Evolutionary conservation across 2,888 invertebrate genomes (phyloP).

Genomic region (Podabrus alpinus): DNA sequence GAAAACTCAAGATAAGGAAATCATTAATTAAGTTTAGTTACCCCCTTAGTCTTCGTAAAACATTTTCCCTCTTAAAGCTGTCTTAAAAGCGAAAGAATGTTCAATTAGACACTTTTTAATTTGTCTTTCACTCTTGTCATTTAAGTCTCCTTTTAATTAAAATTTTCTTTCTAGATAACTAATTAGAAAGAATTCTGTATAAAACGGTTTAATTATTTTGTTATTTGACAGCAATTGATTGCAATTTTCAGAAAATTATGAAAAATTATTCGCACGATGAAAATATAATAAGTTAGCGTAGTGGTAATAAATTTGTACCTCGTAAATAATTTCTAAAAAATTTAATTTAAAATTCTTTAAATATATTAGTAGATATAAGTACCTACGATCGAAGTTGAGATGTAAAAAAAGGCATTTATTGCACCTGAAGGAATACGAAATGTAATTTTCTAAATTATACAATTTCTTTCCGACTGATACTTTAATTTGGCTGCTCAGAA

Average conservation of each 20-base stretch:
- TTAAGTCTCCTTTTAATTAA: constrained; percentile 32
- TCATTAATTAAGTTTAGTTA: constrained; percentile 39
- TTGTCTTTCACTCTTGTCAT: constrained; percentile 36
- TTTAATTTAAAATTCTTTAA: not conserved
- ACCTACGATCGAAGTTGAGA: not conserved
- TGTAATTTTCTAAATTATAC: constrained; percentile 15
- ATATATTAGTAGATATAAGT: not conserved
- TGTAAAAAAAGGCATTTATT: not conserved
- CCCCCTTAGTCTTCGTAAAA: constrained; percentile 29
- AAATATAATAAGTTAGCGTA: not conserved
- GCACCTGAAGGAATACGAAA: not conserved
- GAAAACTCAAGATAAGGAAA: constrained; percentile 37
- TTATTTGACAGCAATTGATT: not conserved
- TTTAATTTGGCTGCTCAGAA: constrained; percentile 37
- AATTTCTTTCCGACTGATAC: constrained; percentile 37
- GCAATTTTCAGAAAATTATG: not conserved
- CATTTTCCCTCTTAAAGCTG: constrained; percentile 30
- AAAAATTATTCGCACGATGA: not conserved
- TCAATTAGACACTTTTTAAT: constrained; percentile 42
- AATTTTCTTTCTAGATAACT: constrained; percentile 31
- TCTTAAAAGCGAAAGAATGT: constrained; percentile 39
- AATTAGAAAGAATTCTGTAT: constrained; percentile 19
- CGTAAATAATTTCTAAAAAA: not conserved
- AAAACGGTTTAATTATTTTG: constrained; percentile 2
- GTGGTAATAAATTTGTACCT: not conserved